phyloP scores from a whole-genome alignment of 1,140 invertebrate genomes.

The Caerostris darwini region DNA sequence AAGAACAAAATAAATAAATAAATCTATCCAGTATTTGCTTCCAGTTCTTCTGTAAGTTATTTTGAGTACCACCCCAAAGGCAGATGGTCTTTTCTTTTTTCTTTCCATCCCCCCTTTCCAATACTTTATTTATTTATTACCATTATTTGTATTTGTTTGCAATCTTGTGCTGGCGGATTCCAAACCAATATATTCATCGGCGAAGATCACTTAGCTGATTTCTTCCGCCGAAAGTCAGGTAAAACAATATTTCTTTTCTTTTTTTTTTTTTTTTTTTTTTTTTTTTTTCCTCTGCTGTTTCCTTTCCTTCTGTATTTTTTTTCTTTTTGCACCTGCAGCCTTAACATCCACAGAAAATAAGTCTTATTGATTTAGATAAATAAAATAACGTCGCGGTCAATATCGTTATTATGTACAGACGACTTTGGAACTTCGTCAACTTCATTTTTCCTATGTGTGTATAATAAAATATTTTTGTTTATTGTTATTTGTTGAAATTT shows the following conservation, averaged over 20 bases:
- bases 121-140: slow-evolving; percentile 72
- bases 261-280: not conserved
- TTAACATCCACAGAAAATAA: slow-evolving; percentile 50
- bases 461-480: too few relatives aligned
- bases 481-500: too few relatives aligned
- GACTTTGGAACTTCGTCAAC: slow-evolving; percentile 14
- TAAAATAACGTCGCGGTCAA: slow-evolving; percentile 1
- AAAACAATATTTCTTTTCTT: slow-evolving; percentile 44
- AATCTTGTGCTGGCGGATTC: slow-evolving; percentile 49
- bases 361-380: slow-evolving; percentile 62
- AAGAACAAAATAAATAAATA: not conserved
- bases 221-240: slow-evolving; percentile 53
- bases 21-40: slow-evolving; percentile 1
- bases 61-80: slow-evolving; percentile 58
- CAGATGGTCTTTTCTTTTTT: slow-evolving; percentile 30
- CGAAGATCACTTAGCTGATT: slow-evolving; percentile 73
- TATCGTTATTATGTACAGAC: slow-evolving; percentile 58
- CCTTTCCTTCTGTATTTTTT: not conserved
- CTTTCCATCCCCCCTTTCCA: not conserved
- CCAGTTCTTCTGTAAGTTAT: slow-evolving; percentile 53
- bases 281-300: not conserved
- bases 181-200: slow-evolving; percentile 70
- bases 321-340: not conserved
- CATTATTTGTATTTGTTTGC: slow-evolving; percentile 71
- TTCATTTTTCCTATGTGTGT: not conserved